Evolutionary conservation across 2,797 vertebrate species (phyloP), one percentile per base, ranked within the genome.

Genomic region (Botia kubotai): DNA sequence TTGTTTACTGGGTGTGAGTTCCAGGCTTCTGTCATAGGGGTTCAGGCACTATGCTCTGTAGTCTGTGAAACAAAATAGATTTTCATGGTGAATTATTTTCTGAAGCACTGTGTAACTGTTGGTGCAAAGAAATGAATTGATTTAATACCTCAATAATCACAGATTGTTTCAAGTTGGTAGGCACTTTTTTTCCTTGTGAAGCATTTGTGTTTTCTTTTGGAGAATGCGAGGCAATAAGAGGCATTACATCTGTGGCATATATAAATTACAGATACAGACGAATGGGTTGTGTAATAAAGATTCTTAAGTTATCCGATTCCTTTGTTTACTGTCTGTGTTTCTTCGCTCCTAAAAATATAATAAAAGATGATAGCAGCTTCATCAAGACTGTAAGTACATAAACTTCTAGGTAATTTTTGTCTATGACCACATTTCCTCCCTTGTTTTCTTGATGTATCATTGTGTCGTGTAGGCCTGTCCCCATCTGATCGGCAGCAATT

Each of bases 1-100:
- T 94, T 95, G 96, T 97, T 97, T 96, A 95, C 94, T 95, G 93
- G 91, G 95, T 93, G 92, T 92, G 88, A 93, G 93, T 79, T 95
- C 91, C 92, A 93, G 90, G 92, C 93, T 90, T 89, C 84, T 87
- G 93, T 80, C 93, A 92, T 93, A 88, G 78, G 86, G 91, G 84
- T 89, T 90, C 74, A 87, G 81, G 84, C 82, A 75, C 72, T 87
- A 90, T 78, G 87, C 75, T 89, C 89, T 82, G 67, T 81, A 87
- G 83, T 77, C 85, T 92, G 84, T 92, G 91, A 90, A 90, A 94
- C 92, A 91, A 85, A 93, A 93, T 85, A 91, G 87, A 94, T 96
- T 94, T 92, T 93, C 94, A 91, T 89, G 90, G 92, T 87, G 94
- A 93, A 96, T 96, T 92, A 94, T 96, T 90, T 92, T 93, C 87